A percentile compares a stretch with the other conserved stretches of the same genome.
Conservation (phyloP, 1,140 invertebrate genomes). For the Drosophila rufa region DNA sequence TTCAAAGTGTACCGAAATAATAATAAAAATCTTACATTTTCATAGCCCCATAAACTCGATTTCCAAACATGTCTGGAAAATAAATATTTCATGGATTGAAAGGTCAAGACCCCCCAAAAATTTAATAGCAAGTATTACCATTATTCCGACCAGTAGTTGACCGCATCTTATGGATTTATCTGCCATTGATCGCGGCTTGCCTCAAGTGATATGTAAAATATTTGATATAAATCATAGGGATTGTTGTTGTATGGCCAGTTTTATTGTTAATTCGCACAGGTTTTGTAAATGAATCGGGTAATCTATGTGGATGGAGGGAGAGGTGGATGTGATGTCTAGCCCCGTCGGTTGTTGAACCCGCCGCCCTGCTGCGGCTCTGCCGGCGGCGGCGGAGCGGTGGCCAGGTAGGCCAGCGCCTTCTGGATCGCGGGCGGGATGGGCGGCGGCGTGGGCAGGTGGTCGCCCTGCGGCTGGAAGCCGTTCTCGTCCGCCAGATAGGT, state of each 20-base stretch:
- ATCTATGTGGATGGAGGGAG: background rate
- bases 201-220: background rate
- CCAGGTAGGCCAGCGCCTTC: conserved; percentile 88
- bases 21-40: background rate
- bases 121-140: background rate
- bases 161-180: background rate
- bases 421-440: conserved; percentile 89
- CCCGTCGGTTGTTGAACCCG: conserved; percentile 52
- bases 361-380: conserved; percentile 51
- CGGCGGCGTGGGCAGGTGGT: conserved; percentile 89
- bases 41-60: background rate
- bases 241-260: conserved; percentile 47
- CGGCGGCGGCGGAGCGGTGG: conserved; percentile 85
- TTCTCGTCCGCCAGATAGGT: conserved; percentile 92
- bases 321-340: conserved; percentile 21
- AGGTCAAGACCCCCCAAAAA: background rate
- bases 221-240: conserved; percentile 3
- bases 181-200: background rate
- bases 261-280: conserved; percentile 34
- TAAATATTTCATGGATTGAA: background rate
- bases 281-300: conserved; percentile 33
- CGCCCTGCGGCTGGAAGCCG: conserved; percentile 88
- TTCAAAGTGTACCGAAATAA: too few species aligned
- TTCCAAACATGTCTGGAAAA: too few species aligned
- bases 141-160: background rate